A percentile compares a stretch with the other conserved stretches of the same genome.
phyloP scores from a whole-genome alignment of 1,140 invertebrate species.

The Drosophila seguyi region DNA sequence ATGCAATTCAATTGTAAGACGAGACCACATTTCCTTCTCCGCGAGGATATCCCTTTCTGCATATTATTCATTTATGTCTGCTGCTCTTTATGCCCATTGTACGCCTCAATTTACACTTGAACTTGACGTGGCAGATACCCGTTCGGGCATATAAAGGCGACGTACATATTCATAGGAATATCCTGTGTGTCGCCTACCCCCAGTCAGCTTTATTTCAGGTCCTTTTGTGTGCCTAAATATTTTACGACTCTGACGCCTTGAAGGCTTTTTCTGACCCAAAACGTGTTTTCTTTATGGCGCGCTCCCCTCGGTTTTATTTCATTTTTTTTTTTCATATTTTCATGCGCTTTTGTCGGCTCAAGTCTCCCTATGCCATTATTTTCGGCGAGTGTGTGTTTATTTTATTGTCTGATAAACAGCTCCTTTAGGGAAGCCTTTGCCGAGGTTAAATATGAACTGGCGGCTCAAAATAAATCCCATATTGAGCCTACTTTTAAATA shows the following conservation, averaged over 20 bases:
- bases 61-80: constrained; percentile 56
- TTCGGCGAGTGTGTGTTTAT: constrained; percentile 73
- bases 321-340: constrained; percentile 65
- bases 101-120: constrained; percentile 70
- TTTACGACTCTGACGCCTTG: constrained; percentile 78
- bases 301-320: constrained; percentile 34
- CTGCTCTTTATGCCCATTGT: constrained; percentile 63
- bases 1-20: constrained; percentile 69
- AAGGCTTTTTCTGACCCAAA: constrained; percentile 50
- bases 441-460: background rate
- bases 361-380: constrained; percentile 14
- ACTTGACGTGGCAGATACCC: constrained; percentile 47
- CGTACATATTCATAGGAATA: constrained; percentile 34
- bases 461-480: background rate
- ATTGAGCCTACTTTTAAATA: background rate
- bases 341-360: constrained; percentile 19
- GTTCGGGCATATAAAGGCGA: background rate
- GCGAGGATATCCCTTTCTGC: constrained; percentile 49
- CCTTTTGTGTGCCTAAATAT: constrained; percentile 69
- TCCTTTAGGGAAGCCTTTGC: constrained; percentile 37
- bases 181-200: constrained; percentile 37
- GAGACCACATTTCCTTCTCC: constrained; percentile 68
- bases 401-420: constrained; percentile 82
- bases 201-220: constrained; percentile 64
- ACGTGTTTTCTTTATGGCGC: constrained; percentile 59